phyloP scores from a whole-genome alignment of 2,888 invertebrate genomes.

The Vesta saturnalis region DNA sequence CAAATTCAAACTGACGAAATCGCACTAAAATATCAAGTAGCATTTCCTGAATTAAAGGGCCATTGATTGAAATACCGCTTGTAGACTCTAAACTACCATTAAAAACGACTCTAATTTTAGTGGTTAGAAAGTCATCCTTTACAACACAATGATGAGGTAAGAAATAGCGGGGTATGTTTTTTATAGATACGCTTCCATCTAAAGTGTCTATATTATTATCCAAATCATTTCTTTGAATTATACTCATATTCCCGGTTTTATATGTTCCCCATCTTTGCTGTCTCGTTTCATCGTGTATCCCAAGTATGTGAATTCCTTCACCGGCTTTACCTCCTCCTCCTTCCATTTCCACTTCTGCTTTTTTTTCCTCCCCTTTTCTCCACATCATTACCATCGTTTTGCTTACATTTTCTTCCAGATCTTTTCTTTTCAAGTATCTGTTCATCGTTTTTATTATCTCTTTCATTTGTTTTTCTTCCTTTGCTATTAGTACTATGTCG shows the following conservation, averaged over 20 bases:
- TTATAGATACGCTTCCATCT: neutral
- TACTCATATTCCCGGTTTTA: neutral
- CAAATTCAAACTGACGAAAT: neutral
- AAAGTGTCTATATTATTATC: neutral
- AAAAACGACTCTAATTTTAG: neutral
- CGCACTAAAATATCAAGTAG: neutral
- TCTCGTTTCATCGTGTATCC: too few relatives aligned
- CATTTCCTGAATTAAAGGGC: neutral
- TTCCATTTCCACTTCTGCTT: too few relatives aligned
- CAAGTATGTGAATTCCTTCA: too few relatives aligned
- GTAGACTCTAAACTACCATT: neutral
- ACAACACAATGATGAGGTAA: neutral
- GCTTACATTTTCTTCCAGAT: too few relatives aligned
- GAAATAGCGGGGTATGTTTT: neutral
- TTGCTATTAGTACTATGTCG: too few relatives aligned
- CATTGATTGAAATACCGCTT: neutral
- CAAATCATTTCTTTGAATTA: neutral
- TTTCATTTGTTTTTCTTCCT: too few relatives aligned
- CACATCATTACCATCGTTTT: too few relatives aligned
- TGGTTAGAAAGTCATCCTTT: neutral
- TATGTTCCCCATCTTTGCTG: too few relatives aligned
- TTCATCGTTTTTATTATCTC: too few relatives aligned
- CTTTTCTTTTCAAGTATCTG: too few relatives aligned
- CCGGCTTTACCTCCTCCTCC: too few relatives aligned
- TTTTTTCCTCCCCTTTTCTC: too few relatives aligned